Conservation (phyloP, 2,888 invertebrate genomes). For the Antitype chi region DNA sequence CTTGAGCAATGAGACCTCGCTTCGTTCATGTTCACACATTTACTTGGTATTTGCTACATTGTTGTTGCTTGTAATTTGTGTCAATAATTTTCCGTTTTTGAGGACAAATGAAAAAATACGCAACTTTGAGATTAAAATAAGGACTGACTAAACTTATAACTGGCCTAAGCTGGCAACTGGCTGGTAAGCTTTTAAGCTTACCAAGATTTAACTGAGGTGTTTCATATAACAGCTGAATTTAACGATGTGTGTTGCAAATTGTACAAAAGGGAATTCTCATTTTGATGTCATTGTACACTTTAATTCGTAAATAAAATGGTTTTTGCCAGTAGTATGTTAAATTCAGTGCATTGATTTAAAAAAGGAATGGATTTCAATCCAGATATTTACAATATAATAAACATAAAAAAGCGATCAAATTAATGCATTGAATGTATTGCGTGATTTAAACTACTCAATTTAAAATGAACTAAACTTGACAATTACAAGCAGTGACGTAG, state of each 20-base stretch:
- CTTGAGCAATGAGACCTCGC: slow-evolving; percentile 54
- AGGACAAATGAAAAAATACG: not conserved
- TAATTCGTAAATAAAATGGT: not conserved
- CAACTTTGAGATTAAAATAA: not conserved
- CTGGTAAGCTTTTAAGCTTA: not conserved
- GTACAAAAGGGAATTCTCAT: not conserved
- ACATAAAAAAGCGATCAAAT: not conserved
- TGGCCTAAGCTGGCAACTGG: not conserved
- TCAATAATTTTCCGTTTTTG: slow-evolving; percentile 3
- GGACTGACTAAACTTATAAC: not conserved
- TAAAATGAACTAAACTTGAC: slow-evolving; percentile 13
- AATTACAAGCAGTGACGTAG: slow-evolving; percentile 60
- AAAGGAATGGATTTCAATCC: not conserved
- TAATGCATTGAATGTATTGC: slow-evolving; percentile 2
- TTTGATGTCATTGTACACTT: slow-evolving; percentile 1
- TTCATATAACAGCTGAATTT: not conserved
- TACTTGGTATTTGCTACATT: slow-evolving; percentile 45
- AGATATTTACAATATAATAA: not conserved
- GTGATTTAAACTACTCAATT: not conserved
- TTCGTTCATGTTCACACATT: slow-evolving; percentile 66
- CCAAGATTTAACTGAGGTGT: not conserved
- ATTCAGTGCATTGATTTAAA: slow-evolving; percentile 12
- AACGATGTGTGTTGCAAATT: not conserved
- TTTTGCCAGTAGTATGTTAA: not conserved
- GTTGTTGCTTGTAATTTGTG: slow-evolving; percentile 57